Evolutionary conservation across 2,888 invertebrate species (phyloP), one percentile per base, ranked within the genome.

Genomic region (Danaus chrysippus): DNA sequence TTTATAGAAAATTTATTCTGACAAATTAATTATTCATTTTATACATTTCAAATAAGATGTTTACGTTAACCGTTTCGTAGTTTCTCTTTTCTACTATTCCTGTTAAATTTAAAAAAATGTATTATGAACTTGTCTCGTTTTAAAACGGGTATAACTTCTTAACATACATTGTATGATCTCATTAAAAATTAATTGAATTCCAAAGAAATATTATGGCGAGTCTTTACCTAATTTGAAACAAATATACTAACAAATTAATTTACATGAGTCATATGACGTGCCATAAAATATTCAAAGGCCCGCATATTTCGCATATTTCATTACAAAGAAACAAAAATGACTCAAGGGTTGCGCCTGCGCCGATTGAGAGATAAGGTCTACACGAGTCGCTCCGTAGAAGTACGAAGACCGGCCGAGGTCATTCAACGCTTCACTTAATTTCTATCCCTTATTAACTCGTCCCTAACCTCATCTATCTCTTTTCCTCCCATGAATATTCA

Each of bases 351-450:
- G 87, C 86, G 86, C 81, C 66, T 72, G 84, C 82, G 81, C 76
- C 75, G 87, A 87, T 88, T 73, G 68, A 72, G 68, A 83, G 87
- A 87, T 87, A 88, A 82, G 79, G 73, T 69, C 77, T 77, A 72
- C 70, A 74, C 84, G 83, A 87, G 72, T 73, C 66, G 66, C 67
- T 72, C 74, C 86, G 86, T 79, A 77, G 74, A 71, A 65, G 67
- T 59, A 75, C 87, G 86, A 82, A 79, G 80, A 76, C 78, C 86
- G 82, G 78, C 62, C 75, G 78, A 84, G 83, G 84, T 87, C 87
- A 84, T 84, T 85, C 82, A 81, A 81, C 84, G 87, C 79, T 84
- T 78, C 77, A 75, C 79, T 79, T 83, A 81, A 82, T 82, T 79
- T 80, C 81, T 73, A 77, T 88, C 85, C 75, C 79, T 84, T 86